Percentiles rank a stretch among this genome's conserved stretches.
These are phyloP conservation scores for Seira sanloemensis DNA, from an alignment of 2,888 invertebrate genomes.

Conservation along the genomic window DNA sequence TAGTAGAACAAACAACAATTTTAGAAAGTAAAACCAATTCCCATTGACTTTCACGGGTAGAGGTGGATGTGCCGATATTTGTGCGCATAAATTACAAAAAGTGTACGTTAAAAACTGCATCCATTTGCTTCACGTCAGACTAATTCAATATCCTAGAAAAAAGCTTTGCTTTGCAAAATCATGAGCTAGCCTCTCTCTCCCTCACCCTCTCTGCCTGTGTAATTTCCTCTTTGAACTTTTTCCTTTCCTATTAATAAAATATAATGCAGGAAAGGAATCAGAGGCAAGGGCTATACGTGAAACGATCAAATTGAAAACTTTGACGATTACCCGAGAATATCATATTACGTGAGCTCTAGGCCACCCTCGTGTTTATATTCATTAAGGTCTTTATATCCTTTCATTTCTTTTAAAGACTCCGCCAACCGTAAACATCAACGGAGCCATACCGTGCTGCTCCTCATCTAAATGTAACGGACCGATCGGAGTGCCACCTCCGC, in stretches of 20 bases:
- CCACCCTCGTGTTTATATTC: not conserved
- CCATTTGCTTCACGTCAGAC: no score
- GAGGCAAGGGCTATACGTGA: conserved; percentile 17
- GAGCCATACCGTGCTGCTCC: conserved; percentile 46
- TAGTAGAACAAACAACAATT: no score
- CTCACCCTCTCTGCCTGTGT: not conserved
- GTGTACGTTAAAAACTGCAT: no score
- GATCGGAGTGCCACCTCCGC: conserved; percentile 47
- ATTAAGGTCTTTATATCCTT: not conserved
- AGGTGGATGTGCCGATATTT: no score
- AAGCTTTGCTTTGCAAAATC: no score
- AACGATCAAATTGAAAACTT: conserved; percentile 8
- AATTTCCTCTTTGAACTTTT: conserved; percentile 38
- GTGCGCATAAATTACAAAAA: no score
- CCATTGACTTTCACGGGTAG: no score
- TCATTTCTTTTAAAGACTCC: conserved; percentile 30
- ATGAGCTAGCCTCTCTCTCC: not conserved
- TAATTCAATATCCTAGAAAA: conserved; percentile 8
- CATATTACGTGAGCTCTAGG: not conserved
- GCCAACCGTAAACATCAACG: conserved; percentile 50
- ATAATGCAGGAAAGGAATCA: conserved; percentile 10
- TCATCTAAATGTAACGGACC: conserved; percentile 42
- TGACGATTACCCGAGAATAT: conserved; percentile 1
- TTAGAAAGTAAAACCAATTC: no score
- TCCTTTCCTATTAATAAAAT: not conserved